These are phyloP conservation scores for Formica aserva DNA, from an alignment of 2,888 invertebrate genomes.

Conservation along the genomic window DNA sequence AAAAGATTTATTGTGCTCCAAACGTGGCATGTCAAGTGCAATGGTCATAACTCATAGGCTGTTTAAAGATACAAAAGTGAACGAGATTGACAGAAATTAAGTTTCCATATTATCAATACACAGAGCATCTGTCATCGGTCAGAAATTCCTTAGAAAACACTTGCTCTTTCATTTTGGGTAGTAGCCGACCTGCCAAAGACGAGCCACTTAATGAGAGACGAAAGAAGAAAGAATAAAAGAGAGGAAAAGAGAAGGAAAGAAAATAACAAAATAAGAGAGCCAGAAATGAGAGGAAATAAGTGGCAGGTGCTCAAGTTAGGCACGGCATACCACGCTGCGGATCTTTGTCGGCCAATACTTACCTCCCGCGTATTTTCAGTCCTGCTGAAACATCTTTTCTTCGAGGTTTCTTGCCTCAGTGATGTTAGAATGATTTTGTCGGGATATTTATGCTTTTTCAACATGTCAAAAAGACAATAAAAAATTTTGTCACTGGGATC, in stretches of 20 bases:
- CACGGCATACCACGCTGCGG: conserved; percentile 32
- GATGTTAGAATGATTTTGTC: conserved; percentile 16
- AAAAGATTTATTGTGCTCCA: background rate
- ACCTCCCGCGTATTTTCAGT: conserved; percentile 40
- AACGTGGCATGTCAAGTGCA: background rate
- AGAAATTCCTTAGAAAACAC: conserved; percentile 58
- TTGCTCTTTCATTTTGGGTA: conserved; percentile 60
- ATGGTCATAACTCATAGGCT: background rate
- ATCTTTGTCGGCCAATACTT: conserved; percentile 40
- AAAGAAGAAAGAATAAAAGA: conserved; percentile 20
- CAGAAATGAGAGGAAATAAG: conserved; percentile 53
- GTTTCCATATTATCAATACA: background rate
- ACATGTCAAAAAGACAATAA: background rate
- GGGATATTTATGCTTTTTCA: background rate
- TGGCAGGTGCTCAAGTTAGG: conserved; percentile 57
- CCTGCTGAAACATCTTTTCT: conserved; percentile 34
- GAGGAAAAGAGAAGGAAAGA: conserved; percentile 13
- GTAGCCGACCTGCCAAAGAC: conserved; percentile 5
- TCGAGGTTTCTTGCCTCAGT: background rate
- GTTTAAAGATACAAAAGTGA: background rate
- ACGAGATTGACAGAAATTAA: background rate
- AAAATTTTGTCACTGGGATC: background rate
- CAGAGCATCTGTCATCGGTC: background rate
- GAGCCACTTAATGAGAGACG: conserved; percentile 16
- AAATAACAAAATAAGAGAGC: conserved; percentile 19